Base-by-base conservation (phyloP, 2,113 vertebrate species). In the Erpornis zantholeuca region DNA sequence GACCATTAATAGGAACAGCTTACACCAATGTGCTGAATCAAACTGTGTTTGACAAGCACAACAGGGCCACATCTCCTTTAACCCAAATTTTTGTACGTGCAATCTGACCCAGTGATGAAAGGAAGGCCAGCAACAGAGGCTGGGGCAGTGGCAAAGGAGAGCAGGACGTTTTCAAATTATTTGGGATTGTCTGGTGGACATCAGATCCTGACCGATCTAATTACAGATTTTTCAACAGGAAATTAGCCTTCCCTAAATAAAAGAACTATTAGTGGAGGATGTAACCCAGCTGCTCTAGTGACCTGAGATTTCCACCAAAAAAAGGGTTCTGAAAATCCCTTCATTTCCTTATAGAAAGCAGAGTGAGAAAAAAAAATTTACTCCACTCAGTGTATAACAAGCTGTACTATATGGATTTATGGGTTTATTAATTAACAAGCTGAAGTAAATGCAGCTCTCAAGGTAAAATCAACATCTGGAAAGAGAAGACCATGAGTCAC, bases 41-140 rank as follows among this genome's bases (percentile, higher is more conserved):
- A 29, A 31, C 27, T 8, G 10, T n/a, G 69, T 81, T 36, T 60
- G 60, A 22, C 28, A 45, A 77, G 23, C 7, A 5, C 1, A 20
- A 28, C 12, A 33, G 40, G 47, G 54, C 31, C 60, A 11, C 1
- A 4, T 23, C 47, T 16, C 4, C 0, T 33, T 59, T 54, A 78
- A 38, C 69, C 7, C 5, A 23, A 42, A 29, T 29, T 60, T 3
- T 1, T 69, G 65, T 79, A 79, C 18, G 36, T 61, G 28, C 1
- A 3, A 0, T 38, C 68, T 53, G 47, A 38, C 24, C n/a, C 59
- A 11, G 11, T 7, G 24, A 42, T 47, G 27, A 60, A 50, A 59
- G 3, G 28, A 31, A 29, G 18, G 11, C 12, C 16, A 47, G 29
- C 0, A 0, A 24, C 20, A 75, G 42, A 24, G 31, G 16, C 33